Evolutionary conservation across 2,113 vertebrate genomes (phyloP), one percentile per base, ranked within the genome.

Genomic region (Oostethus manadensis): DNA sequence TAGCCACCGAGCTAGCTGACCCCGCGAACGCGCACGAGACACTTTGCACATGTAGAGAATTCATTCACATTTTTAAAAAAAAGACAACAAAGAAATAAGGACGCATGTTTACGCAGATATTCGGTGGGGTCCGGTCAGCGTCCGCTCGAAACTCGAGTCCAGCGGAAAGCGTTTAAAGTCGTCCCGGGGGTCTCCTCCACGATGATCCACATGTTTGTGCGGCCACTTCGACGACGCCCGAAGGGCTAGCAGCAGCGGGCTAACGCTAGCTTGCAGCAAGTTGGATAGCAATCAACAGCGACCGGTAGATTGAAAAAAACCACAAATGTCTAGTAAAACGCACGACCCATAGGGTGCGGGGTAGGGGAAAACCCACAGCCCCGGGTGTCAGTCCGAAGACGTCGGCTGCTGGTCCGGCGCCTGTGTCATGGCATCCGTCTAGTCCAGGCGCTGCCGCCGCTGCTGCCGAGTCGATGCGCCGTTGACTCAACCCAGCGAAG

Each of bases 161-260:
- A 57, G 77, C 81, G 58, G 64, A 64, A 71, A 73, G 62, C 60
- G 68, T 64, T 62, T 55, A 70, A 62, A 79, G 73, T 74, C 59
- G 77, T 81, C 81, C 88, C 83, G 38, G 86, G 77, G 75, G 70
- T 77, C 72, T 88, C 76, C 73, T 83, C 76, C 81, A 81, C 71
- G 77, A 85, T 78, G 62, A 80, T 87, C 80, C 87, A 85, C 89
- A 88, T 91, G 83, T 86, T 88, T 80, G 58, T 80, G 81, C 73
- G 81, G 74, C 78, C 78, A 50, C 81, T 77, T 71, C 63, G 22
- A 68, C 63, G 69, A 67, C 66, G 71, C 76, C 15, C n/a, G 53
- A 10, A 35, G 57, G 43, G 22, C 26, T 48, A 78, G 78, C 77
- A 61, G 80, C 68, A 70, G 71, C 78, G 74, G 66, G 86, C 81